phyloP scores from a whole-genome alignment of 2,113 vertebrate species.

The Erythrocercus mccallii region DNA sequence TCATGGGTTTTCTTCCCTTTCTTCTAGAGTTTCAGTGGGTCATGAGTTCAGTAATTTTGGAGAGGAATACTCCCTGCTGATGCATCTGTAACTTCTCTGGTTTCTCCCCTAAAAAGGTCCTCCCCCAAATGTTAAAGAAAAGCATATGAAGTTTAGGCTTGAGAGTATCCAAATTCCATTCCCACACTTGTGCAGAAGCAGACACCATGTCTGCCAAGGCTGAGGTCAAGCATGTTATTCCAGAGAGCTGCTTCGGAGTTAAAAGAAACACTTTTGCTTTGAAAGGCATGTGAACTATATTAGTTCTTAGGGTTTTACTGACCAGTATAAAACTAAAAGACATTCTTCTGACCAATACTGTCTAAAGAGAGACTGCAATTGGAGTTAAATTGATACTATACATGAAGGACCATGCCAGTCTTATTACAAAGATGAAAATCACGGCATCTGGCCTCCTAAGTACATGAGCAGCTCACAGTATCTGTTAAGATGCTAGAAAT shows the following conservation, averaged over 20 bases:
- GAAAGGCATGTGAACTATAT: not conserved
- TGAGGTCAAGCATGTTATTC: conserved; percentile 45
- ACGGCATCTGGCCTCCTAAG: not conserved
- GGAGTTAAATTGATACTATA: not conserved
- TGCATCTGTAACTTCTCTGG: not conserved
- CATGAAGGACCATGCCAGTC: not conserved
- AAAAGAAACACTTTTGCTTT: not conserved
- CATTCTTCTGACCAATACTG: not conserved
- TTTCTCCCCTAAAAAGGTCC: not conserved
- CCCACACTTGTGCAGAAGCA: conserved; percentile 28
- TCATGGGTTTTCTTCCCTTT: not conserved
- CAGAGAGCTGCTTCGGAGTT: not conserved
- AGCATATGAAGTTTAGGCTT: not conserved
- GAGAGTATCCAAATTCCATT: conserved; percentile 36
- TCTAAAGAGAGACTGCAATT: not conserved
- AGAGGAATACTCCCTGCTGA: not conserved
- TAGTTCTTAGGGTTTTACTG: not conserved
- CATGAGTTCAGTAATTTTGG: not conserved
- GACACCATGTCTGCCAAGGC: conserved; percentile 35
- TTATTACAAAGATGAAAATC: not conserved
- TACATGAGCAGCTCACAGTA: not conserved
- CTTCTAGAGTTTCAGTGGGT: not conserved
- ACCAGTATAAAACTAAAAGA: not conserved
- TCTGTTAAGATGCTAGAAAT: not conserved
- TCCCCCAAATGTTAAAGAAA: not conserved